phyloP scores from a whole-genome alignment of 2,113 vertebrate species.

The Tragelaphus imberbis region DNA sequence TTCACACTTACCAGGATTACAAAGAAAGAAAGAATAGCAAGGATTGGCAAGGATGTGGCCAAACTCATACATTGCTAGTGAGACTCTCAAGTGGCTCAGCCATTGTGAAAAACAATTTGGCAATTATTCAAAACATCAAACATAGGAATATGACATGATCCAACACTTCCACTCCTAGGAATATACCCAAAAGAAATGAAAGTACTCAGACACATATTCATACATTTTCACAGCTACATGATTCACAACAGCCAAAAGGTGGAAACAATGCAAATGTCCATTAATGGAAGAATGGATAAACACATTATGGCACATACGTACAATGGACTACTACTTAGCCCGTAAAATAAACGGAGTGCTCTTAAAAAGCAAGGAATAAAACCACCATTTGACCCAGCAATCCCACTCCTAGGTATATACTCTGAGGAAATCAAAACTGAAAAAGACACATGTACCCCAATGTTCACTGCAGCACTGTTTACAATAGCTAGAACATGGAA shows the following conservation, averaged over 20 bases:
- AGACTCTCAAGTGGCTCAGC: not conserved
- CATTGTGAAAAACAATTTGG: not conserved
- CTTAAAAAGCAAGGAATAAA: not conserved
- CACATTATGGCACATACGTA: not conserved
- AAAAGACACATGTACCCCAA: not conserved
- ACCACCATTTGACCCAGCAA: not conserved
- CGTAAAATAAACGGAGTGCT: not conserved
- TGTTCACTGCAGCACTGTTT: not conserved
- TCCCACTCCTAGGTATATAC: not conserved
- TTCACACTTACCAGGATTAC: not conserved
- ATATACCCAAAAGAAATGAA: not conserved
- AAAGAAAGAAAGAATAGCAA: not conserved
- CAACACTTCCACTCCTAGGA: not conserved
- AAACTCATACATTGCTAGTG: not conserved
- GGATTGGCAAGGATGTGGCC: not conserved
- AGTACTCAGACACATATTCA: not conserved
- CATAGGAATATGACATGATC: not conserved
- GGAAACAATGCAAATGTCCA: not conserved
- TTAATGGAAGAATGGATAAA: not conserved
- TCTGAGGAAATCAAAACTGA: not conserved
- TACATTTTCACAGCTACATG: not conserved
- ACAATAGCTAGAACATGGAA: not conserved
- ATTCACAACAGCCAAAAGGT: not conserved
- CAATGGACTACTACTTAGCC: not conserved
- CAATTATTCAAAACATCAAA: not conserved